Evolutionary conservation across 2,888 invertebrate species (phyloP), one percentile per base, ranked within the genome.

Genomic region (Bellardia bayeri): DNA sequence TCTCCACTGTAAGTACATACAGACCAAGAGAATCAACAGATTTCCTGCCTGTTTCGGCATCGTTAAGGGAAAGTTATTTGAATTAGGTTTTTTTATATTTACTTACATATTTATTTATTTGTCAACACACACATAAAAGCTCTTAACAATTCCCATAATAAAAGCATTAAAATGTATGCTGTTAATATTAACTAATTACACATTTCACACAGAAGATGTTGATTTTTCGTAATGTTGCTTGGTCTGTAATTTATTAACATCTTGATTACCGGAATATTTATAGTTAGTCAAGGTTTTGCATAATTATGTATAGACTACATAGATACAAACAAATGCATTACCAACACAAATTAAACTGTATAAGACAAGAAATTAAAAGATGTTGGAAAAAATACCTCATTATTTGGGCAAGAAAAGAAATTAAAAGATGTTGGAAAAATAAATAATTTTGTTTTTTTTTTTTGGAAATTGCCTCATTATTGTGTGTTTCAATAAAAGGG

Each of bases 11-110:
- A 23, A 23, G 23, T 49, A 51, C 13, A 51, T 45, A 13, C 13
- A 11, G 2, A n/a, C 51, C n/a, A 5, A 51, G 51, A 51, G n/a
- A 6, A 51, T 5, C 14, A 51, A 51, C 51, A 51, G 14, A 40
- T 40, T 8, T 71, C 1, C 16, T n/a, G 3, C 42, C 42, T 37
- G n/a, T 64, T 40, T 64, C 37, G 8, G 54, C 7, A n/a, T n/a
- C n/a, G 9, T 69, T 69, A 51, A 54, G 33, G 51, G 69, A 42
- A 72, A 72, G 72, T 72, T 40, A 1, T 72, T 58, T 72, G 37
- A n/a, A 64, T 64, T 37, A 3, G 8, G n/a, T 37, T 64, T 64
- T 14, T 14, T 33, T 33, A n/a, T 30, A 58, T 16, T 54, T 54
- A 71, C 9, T 16, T 4, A 14, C 56, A 13, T 9, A n/a, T 71